Evolutionary conservation across 2,797 vertebrate species (phyloP).

Genomic region (Chromis chromis): DNA sequence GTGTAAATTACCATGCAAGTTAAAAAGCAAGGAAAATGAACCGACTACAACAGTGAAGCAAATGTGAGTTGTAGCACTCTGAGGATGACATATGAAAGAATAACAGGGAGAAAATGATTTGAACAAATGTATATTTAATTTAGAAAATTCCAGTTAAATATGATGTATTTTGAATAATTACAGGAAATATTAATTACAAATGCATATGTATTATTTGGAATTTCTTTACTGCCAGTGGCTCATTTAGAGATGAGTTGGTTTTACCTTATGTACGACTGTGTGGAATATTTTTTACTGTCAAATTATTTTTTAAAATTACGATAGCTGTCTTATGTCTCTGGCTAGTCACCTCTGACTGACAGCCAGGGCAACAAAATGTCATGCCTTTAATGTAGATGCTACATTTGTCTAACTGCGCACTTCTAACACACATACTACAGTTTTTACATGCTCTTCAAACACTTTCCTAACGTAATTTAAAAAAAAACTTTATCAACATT

Average conservation of each 20-base stretch:
- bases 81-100: background rate
- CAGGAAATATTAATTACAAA: background rate
- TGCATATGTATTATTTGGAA: background rate
- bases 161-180: background rate
- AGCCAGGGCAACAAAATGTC: background rate
- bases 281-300: background rate
- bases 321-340: background rate
- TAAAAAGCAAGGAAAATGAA: constrained; percentile 62
- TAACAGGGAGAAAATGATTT: background rate
- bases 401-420: background rate
- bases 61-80: background rate
- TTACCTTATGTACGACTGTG: background rate
- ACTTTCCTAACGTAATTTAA: background rate
- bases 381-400: background rate
- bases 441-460: background rate
- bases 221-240: background rate
- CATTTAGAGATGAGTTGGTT: background rate
- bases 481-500: too few relatives aligned
- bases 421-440: background rate
- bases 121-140: background rate
- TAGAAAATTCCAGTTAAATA: background rate
- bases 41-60: background rate
- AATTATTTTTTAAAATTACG: background rate
- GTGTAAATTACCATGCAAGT: constrained; percentile 80
- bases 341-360: background rate